Evolutionary conservation across 2,113 vertebrate species (phyloP).

Genomic region (Mesocricetus auratus): DNA sequence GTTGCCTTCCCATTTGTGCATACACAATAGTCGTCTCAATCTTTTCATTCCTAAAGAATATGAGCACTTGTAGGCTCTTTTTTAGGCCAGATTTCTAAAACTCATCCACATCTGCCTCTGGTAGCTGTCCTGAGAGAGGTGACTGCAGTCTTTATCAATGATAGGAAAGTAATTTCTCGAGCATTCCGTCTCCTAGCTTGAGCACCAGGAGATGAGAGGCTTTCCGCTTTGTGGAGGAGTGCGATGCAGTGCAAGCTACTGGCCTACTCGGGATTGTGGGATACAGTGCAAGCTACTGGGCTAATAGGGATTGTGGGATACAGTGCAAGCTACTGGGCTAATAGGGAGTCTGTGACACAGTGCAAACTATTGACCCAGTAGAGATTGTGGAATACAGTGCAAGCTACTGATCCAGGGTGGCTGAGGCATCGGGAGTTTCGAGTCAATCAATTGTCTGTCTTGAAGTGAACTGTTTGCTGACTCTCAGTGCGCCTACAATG

Average conservation of each 20-base stretch:
- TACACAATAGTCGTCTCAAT: not conserved
- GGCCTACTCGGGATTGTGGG: not conserved
- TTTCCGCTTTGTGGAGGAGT: not conserved
- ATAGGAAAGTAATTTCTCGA: conserved; percentile 20
- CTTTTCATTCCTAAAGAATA: not conserved
- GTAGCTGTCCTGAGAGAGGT: not conserved
- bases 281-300: not conserved
- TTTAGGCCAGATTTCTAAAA: not conserved
- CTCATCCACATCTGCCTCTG: not conserved
- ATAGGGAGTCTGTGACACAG: no score
- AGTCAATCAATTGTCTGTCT: not conserved
- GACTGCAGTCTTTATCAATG: conserved; percentile 7
- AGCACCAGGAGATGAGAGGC: not conserved
- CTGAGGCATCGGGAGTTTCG: not conserved
- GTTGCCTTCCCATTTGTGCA: not conserved
- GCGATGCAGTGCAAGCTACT: not conserved
- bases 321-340: not conserved
- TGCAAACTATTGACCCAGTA: not conserved
- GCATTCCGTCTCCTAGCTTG: not conserved
- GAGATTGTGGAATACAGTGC: not conserved
- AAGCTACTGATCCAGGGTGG: not conserved
- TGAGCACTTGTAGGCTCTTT: not conserved
- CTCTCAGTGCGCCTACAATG: not conserved
- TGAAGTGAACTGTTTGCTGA: not conserved
- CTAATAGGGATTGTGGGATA: not conserved